These are phyloP conservation scores for Tholera decimalis DNA, from an alignment of 2,888 invertebrate genomes.

Conservation along the genomic window DNA sequence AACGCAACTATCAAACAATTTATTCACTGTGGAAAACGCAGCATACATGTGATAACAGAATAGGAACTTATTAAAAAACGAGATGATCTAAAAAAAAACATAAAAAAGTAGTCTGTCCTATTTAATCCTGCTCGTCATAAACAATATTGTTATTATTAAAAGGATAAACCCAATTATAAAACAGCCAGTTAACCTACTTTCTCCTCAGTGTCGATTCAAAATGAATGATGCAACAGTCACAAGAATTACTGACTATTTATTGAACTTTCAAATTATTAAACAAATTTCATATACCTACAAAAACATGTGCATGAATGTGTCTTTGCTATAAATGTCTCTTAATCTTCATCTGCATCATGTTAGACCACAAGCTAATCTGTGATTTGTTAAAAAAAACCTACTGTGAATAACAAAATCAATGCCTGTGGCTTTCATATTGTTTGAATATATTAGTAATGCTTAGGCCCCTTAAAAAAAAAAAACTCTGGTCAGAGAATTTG, in stretches of 20 bases:
- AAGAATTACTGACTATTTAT: background rate
- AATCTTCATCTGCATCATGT: background rate
- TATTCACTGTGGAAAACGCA: conserved; percentile 1
- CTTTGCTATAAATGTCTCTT: background rate
- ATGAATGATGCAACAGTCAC: conserved; percentile 11
- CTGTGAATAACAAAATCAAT: too few relatives aligned
- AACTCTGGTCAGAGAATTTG: too few relatives aligned
- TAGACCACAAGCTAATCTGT: background rate
- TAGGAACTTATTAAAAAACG: background rate
- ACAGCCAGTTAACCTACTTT: conserved; percentile 7
- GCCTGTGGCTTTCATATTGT: too few relatives aligned
- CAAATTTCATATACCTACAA: background rate
- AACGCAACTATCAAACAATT: background rate
- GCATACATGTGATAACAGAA: background rate
- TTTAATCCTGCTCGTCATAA: background rate
- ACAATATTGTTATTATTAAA: background rate
- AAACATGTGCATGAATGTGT: too few relatives aligned
- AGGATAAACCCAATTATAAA: background rate
- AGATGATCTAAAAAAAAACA: background rate
- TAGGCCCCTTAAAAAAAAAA: too few relatives aligned
- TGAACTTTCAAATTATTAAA: background rate
- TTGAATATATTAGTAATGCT: too few relatives aligned
- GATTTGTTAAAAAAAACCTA: too few relatives aligned
- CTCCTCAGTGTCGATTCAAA: conserved; percentile 10
- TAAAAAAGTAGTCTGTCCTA: background rate